Evolutionary conservation across 2,888 invertebrate genomes (phyloP), one percentile per base, ranked within the genome.

Genomic region (Cryptocephalus moraei): DNA sequence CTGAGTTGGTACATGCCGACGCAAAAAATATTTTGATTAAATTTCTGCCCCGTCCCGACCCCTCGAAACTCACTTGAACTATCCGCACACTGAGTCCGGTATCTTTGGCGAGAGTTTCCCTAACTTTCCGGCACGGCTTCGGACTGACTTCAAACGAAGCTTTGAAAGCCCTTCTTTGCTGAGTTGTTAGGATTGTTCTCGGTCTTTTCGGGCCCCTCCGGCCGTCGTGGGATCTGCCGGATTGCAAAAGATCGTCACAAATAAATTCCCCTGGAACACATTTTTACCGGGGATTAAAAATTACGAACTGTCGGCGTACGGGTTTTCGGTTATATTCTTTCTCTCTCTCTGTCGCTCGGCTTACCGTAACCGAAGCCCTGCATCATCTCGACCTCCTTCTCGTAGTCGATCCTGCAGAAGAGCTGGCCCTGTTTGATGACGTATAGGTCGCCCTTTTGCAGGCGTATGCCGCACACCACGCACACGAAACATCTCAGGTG

Each of bases 111-210:
- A 90, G 72, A 48, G 84, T 79, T 68, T 90, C 90, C 46, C 89
- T 73, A 39, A 87, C 85, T 74, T 89, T 89, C 58, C 88, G 72
- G 62, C 87, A 88, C 2, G 88, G 89, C 64, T 90, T 89, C 13
- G 89, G 85, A 59, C 87, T 88, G 58, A 87, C 78, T 71, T 90
- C 89, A 69, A 90, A 91, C 12, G 88, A 87, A 34, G 84, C 82
- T 69, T 89, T 90, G 69, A 90, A 90, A 53, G 88, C 87, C 55
- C 87, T 73, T 56, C 90, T 68, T 67, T 90, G 90, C 58, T 84
- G 83, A 1, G 88, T 87, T 42, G 89, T 90, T 41, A 90, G 75
- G 58, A 90, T 90, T 11, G 90, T 90, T 52, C 90, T 71, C 1
- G 90, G 89, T 57, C 89, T 69, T 68, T 90, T 90, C 1, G 88